These are phyloP conservation scores for Neoniphon sammara DNA, from an alignment of 2,797 vertebrate genomes.

Conservation along the genomic window DNA sequence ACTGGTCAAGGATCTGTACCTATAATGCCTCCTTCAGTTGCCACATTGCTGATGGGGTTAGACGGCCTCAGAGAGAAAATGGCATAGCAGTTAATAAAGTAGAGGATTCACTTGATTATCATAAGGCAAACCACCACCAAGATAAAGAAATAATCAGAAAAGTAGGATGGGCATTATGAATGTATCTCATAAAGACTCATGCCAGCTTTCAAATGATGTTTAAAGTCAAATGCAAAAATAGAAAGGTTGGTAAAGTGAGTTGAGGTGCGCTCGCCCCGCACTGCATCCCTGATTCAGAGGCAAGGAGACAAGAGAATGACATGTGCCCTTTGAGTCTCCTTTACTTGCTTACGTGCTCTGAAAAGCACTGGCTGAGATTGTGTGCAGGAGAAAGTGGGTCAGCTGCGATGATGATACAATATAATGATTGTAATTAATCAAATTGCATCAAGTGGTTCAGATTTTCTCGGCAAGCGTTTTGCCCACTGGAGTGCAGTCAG, in stretches of 20 bases:
- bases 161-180: not conserved
- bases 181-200: not conserved
- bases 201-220: not conserved
- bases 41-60: not conserved
- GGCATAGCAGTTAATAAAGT: too few relatives aligned
- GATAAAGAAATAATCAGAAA: not conserved
- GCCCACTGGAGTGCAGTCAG: slow-evolving; percentile 8
- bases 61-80: not conserved
- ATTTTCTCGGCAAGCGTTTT: slow-evolving; percentile 12
- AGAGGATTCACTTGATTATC: too few relatives aligned
- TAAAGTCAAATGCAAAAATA: not conserved
- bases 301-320: not conserved
- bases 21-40: slow-evolving; percentile 2
- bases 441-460: slow-evolving; percentile 19
- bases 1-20: slow-evolving; percentile 1
- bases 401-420: slow-evolving; percentile 21
- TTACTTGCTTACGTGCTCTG: not conserved
- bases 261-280: not conserved
- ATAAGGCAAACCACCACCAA: not conserved
- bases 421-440: slow-evolving; percentile 36
- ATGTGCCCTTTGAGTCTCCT: not conserved
- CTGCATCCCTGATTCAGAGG: too few relatives aligned
- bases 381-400: slow-evolving; percentile 18
- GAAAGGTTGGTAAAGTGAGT: not conserved
- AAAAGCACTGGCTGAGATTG: not conserved